These are phyloP conservation scores for Phengaris arion DNA, from an alignment of 2,888 invertebrate genomes.

Conservation along the genomic window DNA sequence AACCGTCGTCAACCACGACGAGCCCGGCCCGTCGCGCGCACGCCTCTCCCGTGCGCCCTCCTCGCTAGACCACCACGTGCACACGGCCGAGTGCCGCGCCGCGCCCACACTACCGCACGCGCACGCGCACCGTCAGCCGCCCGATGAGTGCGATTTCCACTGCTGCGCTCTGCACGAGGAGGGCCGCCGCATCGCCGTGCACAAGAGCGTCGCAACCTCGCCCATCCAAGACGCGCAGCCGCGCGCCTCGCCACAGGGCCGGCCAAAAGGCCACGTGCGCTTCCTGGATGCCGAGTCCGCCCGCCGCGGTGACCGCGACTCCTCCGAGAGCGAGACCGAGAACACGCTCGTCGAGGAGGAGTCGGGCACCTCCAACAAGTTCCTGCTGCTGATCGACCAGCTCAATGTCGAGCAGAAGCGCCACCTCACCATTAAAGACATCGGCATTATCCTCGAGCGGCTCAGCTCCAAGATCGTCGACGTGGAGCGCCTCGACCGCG, in stretches of 20 bases:
- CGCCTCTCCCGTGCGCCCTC: slow-evolving; percentile 86
- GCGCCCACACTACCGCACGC: slow-evolving; percentile 85
- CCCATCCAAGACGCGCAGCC: slow-evolving; percentile 91
- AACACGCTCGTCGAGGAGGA: slow-evolving; percentile 96
- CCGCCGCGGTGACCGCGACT: slow-evolving; percentile 85
- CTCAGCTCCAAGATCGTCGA: slow-evolving; percentile 95
- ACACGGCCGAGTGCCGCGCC: slow-evolving; percentile 88
- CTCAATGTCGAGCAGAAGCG: slow-evolving; percentile 94
- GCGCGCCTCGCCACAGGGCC: slow-evolving; percentile 83
- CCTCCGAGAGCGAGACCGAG: slow-evolving; percentile 95
- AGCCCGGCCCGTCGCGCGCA: slow-evolving; percentile 88
- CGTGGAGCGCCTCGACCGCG: slow-evolving; percentile 94
- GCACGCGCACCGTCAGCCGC: slow-evolving; percentile 82
- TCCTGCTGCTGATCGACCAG: slow-evolving; percentile 95
- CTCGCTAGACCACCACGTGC: slow-evolving; percentile 80
- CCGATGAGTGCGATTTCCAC: slow-evolving; percentile 96
- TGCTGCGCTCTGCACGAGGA: slow-evolving; percentile 97
- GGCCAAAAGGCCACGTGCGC: slow-evolving; percentile 89
- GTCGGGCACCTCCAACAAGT: slow-evolving; percentile 93
- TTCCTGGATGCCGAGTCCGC: slow-evolving; percentile 88
- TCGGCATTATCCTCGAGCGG: slow-evolving; percentile 95
- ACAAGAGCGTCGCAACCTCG: slow-evolving; percentile 95
- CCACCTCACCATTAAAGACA: slow-evolving; percentile 95
- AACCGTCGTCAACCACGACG: slow-evolving; percentile 96
- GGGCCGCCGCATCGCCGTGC: slow-evolving; percentile 93